A percentile compares a stretch with the other conserved stretches of the same genome.
phyloP scores from a whole-genome alignment of 1,140 invertebrate species.

The Drosophila mojavensis region DNA sequence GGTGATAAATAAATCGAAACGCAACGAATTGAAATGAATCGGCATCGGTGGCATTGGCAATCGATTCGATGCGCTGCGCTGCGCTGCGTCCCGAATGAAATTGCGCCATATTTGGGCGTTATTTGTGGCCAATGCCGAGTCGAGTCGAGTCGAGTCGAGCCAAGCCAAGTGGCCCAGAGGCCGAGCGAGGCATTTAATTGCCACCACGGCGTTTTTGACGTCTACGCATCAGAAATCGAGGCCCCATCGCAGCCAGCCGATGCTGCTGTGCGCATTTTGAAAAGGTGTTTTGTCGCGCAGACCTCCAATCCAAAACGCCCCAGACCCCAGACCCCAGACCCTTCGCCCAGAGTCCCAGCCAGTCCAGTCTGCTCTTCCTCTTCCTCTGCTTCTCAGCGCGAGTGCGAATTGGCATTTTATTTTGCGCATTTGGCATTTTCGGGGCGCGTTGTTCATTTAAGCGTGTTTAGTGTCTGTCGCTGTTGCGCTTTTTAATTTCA shows the following conservation, averaged over 20 bases:
- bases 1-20: conserved; percentile 83
- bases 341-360: neutral
- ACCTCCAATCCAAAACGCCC: conserved; percentile 15
- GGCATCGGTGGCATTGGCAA: conserved; percentile 62
- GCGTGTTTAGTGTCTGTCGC: conserved; percentile 71
- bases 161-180: conserved; percentile 10
- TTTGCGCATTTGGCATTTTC: conserved; percentile 78
- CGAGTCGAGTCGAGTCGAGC: conserved; percentile 20
- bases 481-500: conserved; percentile 74
- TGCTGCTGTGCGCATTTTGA: conserved; percentile 19
- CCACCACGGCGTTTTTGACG: conserved; percentile 71
- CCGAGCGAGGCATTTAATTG: conserved; percentile 73
- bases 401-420: conserved; percentile 83
- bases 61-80: conserved; percentile 76
- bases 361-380: neutral
- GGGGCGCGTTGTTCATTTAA: conserved; percentile 70
- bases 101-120: conserved; percentile 82
- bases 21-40: conserved; percentile 74
- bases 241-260: conserved; percentile 3
- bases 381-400: neutral
- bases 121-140: conserved; percentile 58
- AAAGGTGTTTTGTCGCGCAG: conserved; percentile 70
- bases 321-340: neutral
- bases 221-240: conserved; percentile 55
- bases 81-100: conserved; percentile 74